Evolutionary conservation across 1,140 invertebrate genomes (phyloP).

Genomic region (Aphis craccivora): DNA sequence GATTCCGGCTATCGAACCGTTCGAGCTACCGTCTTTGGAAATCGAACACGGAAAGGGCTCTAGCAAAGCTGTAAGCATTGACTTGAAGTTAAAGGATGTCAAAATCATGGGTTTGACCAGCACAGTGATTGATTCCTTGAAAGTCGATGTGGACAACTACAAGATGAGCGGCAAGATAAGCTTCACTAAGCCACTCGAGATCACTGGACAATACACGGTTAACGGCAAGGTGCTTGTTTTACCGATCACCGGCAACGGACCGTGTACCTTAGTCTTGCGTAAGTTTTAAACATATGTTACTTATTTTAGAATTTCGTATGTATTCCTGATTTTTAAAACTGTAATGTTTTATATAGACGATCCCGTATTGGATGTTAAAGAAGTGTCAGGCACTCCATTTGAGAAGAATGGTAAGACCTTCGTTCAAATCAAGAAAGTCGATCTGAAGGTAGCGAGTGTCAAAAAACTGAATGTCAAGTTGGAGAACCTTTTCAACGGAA

Average conservation of each 20-base stretch:
- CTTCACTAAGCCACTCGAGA: slow-evolving; percentile 53
- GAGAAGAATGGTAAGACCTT: slow-evolving; percentile 60
- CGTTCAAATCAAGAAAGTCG: slow-evolving; percentile 58
- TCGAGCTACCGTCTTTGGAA: slow-evolving; percentile 61
- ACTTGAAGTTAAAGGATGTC: slow-evolving; percentile 64
- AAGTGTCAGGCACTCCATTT: slow-evolving; percentile 48
- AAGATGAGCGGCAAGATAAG: slow-evolving; percentile 46
- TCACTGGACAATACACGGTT: slow-evolving; percentile 61
- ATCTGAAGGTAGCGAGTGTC: slow-evolving; percentile 59
- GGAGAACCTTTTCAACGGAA: slow-evolving; percentile 62
- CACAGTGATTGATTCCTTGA: slow-evolving; percentile 41
- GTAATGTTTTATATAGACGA: slow-evolving; percentile 63
- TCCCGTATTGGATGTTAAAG: slow-evolving; percentile 60
- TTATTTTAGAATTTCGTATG: not conserved
- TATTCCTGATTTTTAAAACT: not conserved
- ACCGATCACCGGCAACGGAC: slow-evolving; percentile 61
- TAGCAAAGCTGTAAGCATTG: slow-evolving; percentile 62
- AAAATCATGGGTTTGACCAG: slow-evolving; percentile 63
- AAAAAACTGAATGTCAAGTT: slow-evolving; percentile 60
- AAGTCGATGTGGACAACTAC: slow-evolving; percentile 56
- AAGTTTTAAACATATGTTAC: slow-evolving; percentile 61
- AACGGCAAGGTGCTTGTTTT: slow-evolving; percentile 62
- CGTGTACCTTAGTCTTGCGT: slow-evolving; percentile 61
- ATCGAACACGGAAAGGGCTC: slow-evolving; percentile 61
- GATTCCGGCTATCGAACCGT: slow-evolving; percentile 62